Conservation (phyloP, 2,113 vertebrate genomes). For the Phainopepla nitens region DNA sequence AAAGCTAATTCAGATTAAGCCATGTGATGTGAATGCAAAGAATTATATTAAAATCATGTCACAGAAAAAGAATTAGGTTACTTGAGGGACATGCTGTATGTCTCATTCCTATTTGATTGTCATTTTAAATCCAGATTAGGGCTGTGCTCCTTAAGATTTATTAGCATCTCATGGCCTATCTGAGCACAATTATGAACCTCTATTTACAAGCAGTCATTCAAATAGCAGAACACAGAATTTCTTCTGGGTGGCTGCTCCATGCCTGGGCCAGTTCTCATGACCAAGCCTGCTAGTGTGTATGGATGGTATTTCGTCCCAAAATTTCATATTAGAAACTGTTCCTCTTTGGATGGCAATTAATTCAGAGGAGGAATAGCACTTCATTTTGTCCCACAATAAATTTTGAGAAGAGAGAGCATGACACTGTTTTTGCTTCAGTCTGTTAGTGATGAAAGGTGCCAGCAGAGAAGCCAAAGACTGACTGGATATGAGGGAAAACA, state of each 20-base stretch:
- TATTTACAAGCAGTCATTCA: neutral
- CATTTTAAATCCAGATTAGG: neutral
- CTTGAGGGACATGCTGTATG: neutral
- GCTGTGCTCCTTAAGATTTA: neutral
- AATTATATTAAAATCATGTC: neutral
- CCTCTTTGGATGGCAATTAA: neutral
- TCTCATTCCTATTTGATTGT: neutral
- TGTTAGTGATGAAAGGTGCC: neutral
- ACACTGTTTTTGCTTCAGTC: neutral
- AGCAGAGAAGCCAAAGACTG: neutral
- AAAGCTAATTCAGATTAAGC: conserved; percentile 12
- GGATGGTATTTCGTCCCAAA: neutral
- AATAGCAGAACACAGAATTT: neutral
- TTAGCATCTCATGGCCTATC: neutral
- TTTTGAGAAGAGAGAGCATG: neutral
- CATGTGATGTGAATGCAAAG: neutral
- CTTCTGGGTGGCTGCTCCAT: neutral
- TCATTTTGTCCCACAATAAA: neutral
- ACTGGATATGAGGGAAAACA: neutral
- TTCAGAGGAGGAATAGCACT: neutral
- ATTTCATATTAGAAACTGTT: neutral
- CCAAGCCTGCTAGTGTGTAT: neutral
- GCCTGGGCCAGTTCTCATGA: neutral
- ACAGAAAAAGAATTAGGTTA: neutral
- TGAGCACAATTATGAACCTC: neutral